Evolutionary conservation across 2,888 invertebrate species (phyloP).

Genomic region (Anodontia alba): DNA sequence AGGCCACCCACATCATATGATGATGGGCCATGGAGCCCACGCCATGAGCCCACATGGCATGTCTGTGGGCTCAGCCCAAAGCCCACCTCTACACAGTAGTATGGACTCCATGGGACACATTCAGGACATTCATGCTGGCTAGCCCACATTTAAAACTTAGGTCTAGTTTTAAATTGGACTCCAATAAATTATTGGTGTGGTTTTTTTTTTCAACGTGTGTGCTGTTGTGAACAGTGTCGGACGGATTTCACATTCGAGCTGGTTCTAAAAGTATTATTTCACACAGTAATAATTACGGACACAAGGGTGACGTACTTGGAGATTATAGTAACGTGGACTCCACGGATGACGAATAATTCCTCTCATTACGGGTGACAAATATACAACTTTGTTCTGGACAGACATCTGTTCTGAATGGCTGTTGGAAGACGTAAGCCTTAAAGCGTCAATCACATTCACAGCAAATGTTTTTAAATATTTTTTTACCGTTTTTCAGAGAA

Average conservation of each 20-base stretch:
- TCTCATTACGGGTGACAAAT: slow-evolving; percentile 63
- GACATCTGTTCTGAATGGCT: slow-evolving; percentile 16
- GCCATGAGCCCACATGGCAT: slow-evolving; percentile 85
- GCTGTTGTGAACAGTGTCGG: slow-evolving; percentile 58
- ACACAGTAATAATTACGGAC: slow-evolving; percentile 25
- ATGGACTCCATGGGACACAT: slow-evolving; percentile 84
- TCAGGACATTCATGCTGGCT: slow-evolving; percentile 84
- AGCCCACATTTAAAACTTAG: slow-evolving; percentile 34
- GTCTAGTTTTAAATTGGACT: slow-evolving; percentile 14
- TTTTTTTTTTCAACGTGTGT: slow-evolving; percentile 7
- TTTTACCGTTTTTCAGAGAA: too few species aligned
- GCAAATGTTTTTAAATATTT: too few species aligned
- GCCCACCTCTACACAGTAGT: slow-evolving; percentile 84
- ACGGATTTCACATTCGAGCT: slow-evolving; percentile 39
- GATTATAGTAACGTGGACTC: background rate
- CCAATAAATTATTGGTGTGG: slow-evolving; percentile 20
- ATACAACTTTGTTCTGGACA: slow-evolving; percentile 31
- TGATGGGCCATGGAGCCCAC: slow-evolving; percentile 85
- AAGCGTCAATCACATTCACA: too few species aligned
- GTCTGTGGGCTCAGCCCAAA: slow-evolving; percentile 83
- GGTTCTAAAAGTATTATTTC: slow-evolving; percentile 49
- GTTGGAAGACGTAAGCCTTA: slow-evolving; percentile 14
- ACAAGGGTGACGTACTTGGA: slow-evolving; percentile 7
- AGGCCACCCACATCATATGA: slow-evolving; percentile 86
- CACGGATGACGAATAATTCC: slow-evolving; percentile 36